Percentiles rank a stretch among this genome's conserved stretches.
Conservation (phyloP, 2,888 invertebrate genomes). For the Lasius fuliginosus region DNA sequence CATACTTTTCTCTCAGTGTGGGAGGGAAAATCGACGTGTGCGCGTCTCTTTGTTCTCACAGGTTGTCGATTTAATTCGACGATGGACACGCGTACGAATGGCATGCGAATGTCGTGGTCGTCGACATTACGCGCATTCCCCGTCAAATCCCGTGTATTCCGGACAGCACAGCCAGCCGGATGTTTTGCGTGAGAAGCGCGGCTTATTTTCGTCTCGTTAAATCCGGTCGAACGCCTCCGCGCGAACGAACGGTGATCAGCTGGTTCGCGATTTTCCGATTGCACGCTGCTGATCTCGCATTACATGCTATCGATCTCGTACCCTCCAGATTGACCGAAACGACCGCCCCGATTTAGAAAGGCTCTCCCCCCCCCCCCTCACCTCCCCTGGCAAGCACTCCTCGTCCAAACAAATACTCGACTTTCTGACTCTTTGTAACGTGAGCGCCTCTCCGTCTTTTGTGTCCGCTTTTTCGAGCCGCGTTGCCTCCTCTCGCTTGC, state of each 20-base stretch:
- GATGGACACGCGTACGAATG: slow-evolving; percentile 25
- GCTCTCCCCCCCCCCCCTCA: background rate
- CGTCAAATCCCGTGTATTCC: slow-evolving; percentile 20
- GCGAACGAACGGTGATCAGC: background rate
- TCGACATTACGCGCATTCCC: slow-evolving; percentile 1
- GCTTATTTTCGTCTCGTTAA: slow-evolving; percentile 49
- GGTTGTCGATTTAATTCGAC: slow-evolving; percentile 42
- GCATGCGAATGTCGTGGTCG: slow-evolving; percentile 9
- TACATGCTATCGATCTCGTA: slow-evolving; percentile 34
- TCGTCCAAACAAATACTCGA: slow-evolving; percentile 44
- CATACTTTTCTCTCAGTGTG: too few relatives aligned
- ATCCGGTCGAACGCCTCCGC: slow-evolving; percentile 47
- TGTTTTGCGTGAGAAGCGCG: background rate
- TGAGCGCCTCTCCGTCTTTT: slow-evolving; percentile 25
- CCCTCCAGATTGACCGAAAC: background rate
- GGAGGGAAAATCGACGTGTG: background rate
- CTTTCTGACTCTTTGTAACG: slow-evolving; percentile 24
- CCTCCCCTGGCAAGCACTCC: background rate
- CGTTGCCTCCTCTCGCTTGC: background rate
- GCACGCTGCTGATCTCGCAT: slow-evolving; percentile 8
- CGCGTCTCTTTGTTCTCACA: background rate
- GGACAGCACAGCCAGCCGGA: background rate
- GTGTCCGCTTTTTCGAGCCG: background rate
- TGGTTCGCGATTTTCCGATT: slow-evolving; percentile 15
- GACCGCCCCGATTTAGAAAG: slow-evolving; percentile 15